Base-by-base conservation (phyloP, 1,140 invertebrate genomes). In the Belonocnema kinseyi region DNA sequence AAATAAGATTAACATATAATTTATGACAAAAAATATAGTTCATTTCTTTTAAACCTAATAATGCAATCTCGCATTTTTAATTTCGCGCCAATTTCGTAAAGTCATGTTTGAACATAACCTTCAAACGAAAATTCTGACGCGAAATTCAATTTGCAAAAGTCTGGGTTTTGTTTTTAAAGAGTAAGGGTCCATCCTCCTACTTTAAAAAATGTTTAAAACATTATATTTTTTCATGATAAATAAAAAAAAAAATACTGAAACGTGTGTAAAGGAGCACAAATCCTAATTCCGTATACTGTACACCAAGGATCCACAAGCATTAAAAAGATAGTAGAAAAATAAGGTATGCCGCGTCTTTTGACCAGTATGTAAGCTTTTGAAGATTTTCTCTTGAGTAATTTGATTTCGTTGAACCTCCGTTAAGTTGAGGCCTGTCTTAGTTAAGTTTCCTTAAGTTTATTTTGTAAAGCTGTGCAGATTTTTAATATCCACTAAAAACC, bases 401-500 rank as follows among this genome's bases (percentile, higher is more conserved):
- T 82, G 71, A 77, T 77, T 82, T 79, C 61, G 77, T 82, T 77
- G 58, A 79, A 75, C 80, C 81, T 80, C 75, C n/a, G 46, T 66
- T 51, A 19, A 52, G 80, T 78, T 85, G 75, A 75, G 84, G 85
- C 85, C 82, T 85, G 74, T 83, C 78, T 79, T 85, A 80, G 21
- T 73, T 16, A 77, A 83, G 75, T 83, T 80, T 78, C 14, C 66
- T 84, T 78, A 70, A 76, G 81, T 81, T 83, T 86, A 77, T 70
- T 74, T 87, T 85, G 85, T 82, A 84, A 54, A 88, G 86, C 86
- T 83, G 70, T 82, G 78, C 66, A 33, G 26, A 71, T 70, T 17
- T 54, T 6, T 54, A 17, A 54, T 8, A 17, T 54, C 53, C 53
- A 54, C n/a, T n/a, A 10, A 54, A 33, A 54, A 3, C 53, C 53